Conservation (phyloP, 2,888 invertebrate species). For the Yponomeuta sedellus region DNA sequence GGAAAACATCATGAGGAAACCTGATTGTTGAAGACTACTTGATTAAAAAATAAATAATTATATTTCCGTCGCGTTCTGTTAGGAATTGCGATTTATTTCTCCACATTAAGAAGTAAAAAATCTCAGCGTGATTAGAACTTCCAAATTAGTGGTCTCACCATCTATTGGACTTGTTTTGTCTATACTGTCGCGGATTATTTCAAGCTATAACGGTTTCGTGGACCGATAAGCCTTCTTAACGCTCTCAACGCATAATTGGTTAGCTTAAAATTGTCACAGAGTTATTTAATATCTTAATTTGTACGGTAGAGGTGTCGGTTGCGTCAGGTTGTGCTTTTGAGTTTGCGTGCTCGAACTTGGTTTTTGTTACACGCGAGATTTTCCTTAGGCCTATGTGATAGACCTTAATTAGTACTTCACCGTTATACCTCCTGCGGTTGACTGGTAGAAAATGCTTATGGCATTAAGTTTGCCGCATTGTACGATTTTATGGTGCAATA, state of each 20-base stretch:
- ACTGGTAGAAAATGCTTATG: too few species aligned
- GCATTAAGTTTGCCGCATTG: too few species aligned
- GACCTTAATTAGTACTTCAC: background rate
- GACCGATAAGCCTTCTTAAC: constrained; percentile 11
- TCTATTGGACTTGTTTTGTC: constrained; percentile 6
- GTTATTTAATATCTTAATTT: background rate
- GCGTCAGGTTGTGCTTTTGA: background rate
- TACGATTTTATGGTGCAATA: too few species aligned
- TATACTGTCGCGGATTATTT: constrained; percentile 6
- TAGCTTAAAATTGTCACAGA: constrained; percentile 9
- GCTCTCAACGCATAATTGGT: background rate
- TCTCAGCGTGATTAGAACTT: background rate
- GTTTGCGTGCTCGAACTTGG: background rate
- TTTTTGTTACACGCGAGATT: too few species aligned
- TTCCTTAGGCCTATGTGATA: too few species aligned
- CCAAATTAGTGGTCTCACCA: background rate
- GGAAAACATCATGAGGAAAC: too few species aligned
- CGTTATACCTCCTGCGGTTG: too few species aligned
- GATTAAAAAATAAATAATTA: background rate
- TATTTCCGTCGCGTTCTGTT: background rate
- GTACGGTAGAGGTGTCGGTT: background rate
- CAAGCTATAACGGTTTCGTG: constrained; percentile 8
- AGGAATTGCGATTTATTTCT: background rate
- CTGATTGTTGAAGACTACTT: too few species aligned
- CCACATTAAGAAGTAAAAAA: background rate